Evolutionary conservation across 2,113 vertebrate species (phyloP), one percentile per base, ranked within the genome.

Genomic region (Oenanthe oenanthe): DNA sequence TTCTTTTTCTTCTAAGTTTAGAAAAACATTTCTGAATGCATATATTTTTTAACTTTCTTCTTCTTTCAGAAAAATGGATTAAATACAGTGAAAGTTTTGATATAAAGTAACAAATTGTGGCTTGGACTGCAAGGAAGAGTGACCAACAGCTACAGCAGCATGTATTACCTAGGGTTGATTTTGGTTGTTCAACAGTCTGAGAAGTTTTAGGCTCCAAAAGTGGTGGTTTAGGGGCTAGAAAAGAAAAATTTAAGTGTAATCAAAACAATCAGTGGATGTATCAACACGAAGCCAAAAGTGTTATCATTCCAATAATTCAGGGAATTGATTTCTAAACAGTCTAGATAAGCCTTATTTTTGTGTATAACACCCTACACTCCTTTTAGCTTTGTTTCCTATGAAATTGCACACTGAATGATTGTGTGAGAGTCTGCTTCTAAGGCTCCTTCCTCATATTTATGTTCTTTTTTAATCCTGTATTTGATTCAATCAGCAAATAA

Each of bases 141-240:
- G 67, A 70, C 21, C 34, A 32, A 47, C 11, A 92, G 67, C 85
- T 89, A 48, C 38, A 65, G 42, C 90, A 77, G 68, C 17, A 32
- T 5, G 3, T 48, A 54, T 97, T 96, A 97, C 92, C 96, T 95
- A 96, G 61, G 7, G 91, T 92, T 78, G 88, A 5, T 88, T 95
- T 96, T 65, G 93, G 85, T 72, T 61, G 83, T 77, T 97, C 87
- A 93, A 62, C n/a, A 61, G 72, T 79, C 70, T 89, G 88, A 92
- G 96, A 54, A 57, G 62, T 57, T 96, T 96, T 94, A 90, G 91
- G 58, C 36, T 96, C 85, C 87, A 58, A 71, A 96, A 93, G 31
- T 50, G 96, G 70, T 68, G 73, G 62, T 53, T 95, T 97, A 89
- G 76, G 79, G 42, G 67, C 96, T 97, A 95, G 65, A 94, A 97